Percentiles rank a stretch among this genome's conserved stretches.
These are phyloP conservation scores for Graphium colonna DNA, from an alignment of 2,888 invertebrate species.

Conservation along the genomic window DNA sequence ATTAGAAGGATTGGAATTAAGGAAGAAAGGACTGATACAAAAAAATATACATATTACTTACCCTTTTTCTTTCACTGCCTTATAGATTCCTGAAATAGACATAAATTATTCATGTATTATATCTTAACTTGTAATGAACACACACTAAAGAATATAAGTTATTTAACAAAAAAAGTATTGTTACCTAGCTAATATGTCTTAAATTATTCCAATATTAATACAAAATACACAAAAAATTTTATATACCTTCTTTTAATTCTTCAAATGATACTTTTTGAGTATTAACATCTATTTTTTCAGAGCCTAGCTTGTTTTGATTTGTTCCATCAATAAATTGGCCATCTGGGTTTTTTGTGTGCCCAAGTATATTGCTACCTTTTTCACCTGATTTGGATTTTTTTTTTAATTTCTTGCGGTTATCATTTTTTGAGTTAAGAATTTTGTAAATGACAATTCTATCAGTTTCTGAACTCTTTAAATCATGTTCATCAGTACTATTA, in stretches of 20 bases:
- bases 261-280: constrained; percentile 11
- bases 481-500: constrained; percentile 25
- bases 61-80: constrained; percentile 53
- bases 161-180: too few species aligned
- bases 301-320: background rate
- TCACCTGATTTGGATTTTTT: constrained; percentile 45
- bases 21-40: too few species aligned
- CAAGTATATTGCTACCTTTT: constrained; percentile 26
- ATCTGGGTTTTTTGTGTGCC: constrained; percentile 17
- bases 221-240: too few species aligned
- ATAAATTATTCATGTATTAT: too few species aligned
- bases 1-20: too few species aligned
- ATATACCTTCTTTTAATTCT: constrained; percentile 52
- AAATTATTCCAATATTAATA: too few species aligned
- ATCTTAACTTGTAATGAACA: too few species aligned
- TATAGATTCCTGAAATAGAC: constrained; percentile 56
- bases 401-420: constrained; percentile 42
- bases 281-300: constrained; percentile 9
- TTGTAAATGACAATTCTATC: constrained; percentile 70
- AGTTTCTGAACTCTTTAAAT: constrained; percentile 48
- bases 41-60: too few species aligned
- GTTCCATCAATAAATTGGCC: background rate
- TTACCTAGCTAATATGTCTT: too few species aligned
- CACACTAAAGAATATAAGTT: too few species aligned
- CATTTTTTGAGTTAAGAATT: constrained; percentile 52